Conservation (phyloP, 2,797 vertebrate species). For the Xenopus petersii region DNA sequence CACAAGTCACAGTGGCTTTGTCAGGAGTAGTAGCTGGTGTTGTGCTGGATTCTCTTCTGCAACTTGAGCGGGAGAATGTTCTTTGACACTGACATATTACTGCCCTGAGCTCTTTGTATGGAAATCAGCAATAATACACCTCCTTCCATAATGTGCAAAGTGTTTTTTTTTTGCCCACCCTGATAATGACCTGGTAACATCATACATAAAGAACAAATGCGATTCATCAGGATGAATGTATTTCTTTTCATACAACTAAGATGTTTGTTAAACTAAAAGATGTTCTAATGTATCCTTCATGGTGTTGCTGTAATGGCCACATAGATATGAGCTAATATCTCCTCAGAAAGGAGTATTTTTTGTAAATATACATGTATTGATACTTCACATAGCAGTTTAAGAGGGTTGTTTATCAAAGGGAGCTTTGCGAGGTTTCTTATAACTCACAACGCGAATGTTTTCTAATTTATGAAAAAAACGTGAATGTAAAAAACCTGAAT, state of each 20-base stretch:
- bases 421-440: too few species aligned
- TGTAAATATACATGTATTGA: too few species aligned
- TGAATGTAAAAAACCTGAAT: too few species aligned
- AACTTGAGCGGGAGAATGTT: conserved; percentile 22
- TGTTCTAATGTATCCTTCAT: not conserved
- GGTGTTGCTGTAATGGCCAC: not conserved
- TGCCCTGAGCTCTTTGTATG: conserved; percentile 19
- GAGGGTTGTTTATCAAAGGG: too few species aligned
- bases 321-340: not conserved
- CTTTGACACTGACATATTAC: conserved; percentile 10
- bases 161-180: not conserved
- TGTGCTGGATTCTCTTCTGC: conserved; percentile 10
- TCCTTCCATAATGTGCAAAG: not conserved
- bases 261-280: too few species aligned
- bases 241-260: not conserved
- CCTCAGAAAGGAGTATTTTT: too few species aligned
- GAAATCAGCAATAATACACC: conserved; percentile 9
- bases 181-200: not conserved
- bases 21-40: conserved; percentile 5
- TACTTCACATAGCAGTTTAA: too few species aligned
- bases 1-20: conserved; percentile 19
- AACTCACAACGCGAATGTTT: too few species aligned
- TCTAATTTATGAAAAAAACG: too few species aligned
- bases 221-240: not conserved
- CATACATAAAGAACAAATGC: conserved; percentile 1